Base-by-base conservation (phyloP, 2,797 vertebrate genomes). In the Premnoplex brunnescens region DNA sequence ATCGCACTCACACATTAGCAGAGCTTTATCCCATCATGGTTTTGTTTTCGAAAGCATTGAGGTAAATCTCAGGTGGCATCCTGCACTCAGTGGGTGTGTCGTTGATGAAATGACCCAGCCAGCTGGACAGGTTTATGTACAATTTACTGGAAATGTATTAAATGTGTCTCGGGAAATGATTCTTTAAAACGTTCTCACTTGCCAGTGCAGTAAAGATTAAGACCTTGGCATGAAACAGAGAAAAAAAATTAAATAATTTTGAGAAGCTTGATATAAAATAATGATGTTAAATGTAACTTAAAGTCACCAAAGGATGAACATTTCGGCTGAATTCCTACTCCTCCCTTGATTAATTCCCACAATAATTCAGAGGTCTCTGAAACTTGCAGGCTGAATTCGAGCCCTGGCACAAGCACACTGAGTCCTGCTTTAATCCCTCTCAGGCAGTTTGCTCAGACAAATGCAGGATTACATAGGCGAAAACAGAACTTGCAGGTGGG, bases 131-230 rank as follows among this genome's bases (percentile, higher is more conserved):
- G 97, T 97, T 96, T 97, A 96, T 79, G 92, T 96, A 97, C 93
- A 97, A 96, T 96, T 97, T 97, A 97, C 97, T 97, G 96, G 97
- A 98, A 98, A 97, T 96, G 95, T 97, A 97, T 97, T 98, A 97
- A 97, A 97, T 94, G 94, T 96, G 94, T 98, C 97, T 98, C 96
- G 95, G 97, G 97, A 98, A 98, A 98, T 97, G 97, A 97, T 98
- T 98, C 97, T 98, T 97, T 97, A 97, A 97, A 97, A 95, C 18
- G 69, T 98, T 98, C 97, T 96, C 96, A 88, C 95, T 96, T 96
- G 97, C 88, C 92, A 87, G 94, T 93, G 94, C 91, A 95, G 95
- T 94, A 95, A 90, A 97, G 96, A 97, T 97, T 97, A 98, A 97
- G 97, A 97, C 95, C 95, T 96, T 96, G 91, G 92, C 95, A 95